Percentiles rank a stretch among this genome's conserved stretches.
These are phyloP conservation scores for Liolophura sinensis DNA, from an alignment of 1,140 invertebrate genomes.

Conservation along the genomic window DNA sequence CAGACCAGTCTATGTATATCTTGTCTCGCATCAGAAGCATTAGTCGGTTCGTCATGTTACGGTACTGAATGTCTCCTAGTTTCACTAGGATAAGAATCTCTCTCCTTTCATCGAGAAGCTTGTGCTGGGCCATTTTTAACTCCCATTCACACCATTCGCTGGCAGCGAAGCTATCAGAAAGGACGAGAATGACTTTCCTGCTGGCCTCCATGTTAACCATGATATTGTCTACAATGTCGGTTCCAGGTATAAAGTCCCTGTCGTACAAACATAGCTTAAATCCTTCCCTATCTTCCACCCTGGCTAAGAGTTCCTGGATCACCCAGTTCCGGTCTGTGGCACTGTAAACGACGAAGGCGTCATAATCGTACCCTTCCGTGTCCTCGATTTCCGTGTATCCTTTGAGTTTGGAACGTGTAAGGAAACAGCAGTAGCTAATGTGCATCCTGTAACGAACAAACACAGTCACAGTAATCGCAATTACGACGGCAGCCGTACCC, in stretches of 20 bases:
- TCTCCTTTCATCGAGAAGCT: conserved; percentile 78
- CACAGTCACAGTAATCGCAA: background rate
- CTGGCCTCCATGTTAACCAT: conserved; percentile 65
- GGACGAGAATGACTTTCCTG: conserved; percentile 65
- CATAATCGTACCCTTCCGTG: conserved; percentile 13
- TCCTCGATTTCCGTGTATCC: too few relatives aligned
- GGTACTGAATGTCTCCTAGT: conserved; percentile 73
- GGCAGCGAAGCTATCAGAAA: conserved; percentile 67
- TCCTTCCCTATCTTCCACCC: conserved; percentile 11
- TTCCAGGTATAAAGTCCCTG: conserved; percentile 82
- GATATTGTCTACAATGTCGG: conserved; percentile 69
- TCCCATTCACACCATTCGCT: conserved; percentile 72
- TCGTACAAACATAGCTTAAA: conserved; percentile 90
- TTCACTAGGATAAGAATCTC: conserved; percentile 83
- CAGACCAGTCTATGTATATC: conserved; percentile 66
- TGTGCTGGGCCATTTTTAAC: conserved; percentile 77
- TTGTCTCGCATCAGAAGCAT: conserved; percentile 66
- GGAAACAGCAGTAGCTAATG: conserved; percentile 9
- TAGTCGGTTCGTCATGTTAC: conserved; percentile 63
- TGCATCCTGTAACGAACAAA: conserved; percentile 6
- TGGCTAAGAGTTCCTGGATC: conserved; percentile 8
- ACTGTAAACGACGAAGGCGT: conserved; percentile 17
- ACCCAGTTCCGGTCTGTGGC: conserved; percentile 15
- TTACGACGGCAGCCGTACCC: background rate
- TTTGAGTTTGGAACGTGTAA: too few relatives aligned